Evolutionary conservation across 2,888 invertebrate species (phyloP).

Genomic region (Philereme transversata): DNA sequence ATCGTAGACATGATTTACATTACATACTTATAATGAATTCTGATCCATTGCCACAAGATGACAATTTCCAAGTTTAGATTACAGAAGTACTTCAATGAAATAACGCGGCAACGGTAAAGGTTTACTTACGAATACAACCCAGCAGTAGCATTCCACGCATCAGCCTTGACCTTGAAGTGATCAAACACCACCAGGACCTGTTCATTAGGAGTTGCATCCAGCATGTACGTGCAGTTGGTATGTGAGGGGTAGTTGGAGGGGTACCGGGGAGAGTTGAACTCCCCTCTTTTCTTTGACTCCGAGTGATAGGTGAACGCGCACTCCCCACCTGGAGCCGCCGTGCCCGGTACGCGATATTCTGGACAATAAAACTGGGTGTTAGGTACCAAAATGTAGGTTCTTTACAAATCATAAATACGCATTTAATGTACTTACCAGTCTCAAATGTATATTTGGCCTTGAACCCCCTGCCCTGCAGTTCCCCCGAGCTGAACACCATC

Average conservation of each 20-base stretch:
- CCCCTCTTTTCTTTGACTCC: conserved; percentile 93
- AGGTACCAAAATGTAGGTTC: too few species aligned
- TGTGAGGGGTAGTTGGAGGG: conserved; percentile 98
- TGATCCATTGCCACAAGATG: too few species aligned
- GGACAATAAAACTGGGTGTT: conserved; percentile 38
- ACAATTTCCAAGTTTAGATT: too few species aligned
- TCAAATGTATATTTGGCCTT: conserved; percentile 94
- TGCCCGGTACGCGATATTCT: conserved; percentile 97
- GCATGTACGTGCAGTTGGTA: conserved; percentile 96
- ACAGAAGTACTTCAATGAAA: too few species aligned
- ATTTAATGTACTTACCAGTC: conserved; percentile 84
- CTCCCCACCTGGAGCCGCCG: conserved; percentile 95
- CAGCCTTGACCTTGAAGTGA: conserved; percentile 94
- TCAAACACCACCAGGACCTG: conserved; percentile 96
- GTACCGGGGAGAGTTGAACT: conserved; percentile 97
- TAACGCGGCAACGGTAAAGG: neutral
- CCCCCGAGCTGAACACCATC: conserved; percentile 97
- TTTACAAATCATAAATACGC: too few species aligned
- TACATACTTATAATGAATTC: too few species aligned
- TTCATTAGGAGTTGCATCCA: conserved; percentile 93
- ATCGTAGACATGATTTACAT: too few species aligned
- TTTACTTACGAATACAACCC: conserved; percentile 71
- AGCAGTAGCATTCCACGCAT: conserved; percentile 89
- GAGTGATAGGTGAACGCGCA: conserved; percentile 97
- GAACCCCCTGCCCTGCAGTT: conserved; percentile 94